Evolutionary conservation across 2,113 vertebrate genomes (phyloP), one percentile per base, ranked within the genome.

Genomic region (Pomatostomus ruficeps): DNA sequence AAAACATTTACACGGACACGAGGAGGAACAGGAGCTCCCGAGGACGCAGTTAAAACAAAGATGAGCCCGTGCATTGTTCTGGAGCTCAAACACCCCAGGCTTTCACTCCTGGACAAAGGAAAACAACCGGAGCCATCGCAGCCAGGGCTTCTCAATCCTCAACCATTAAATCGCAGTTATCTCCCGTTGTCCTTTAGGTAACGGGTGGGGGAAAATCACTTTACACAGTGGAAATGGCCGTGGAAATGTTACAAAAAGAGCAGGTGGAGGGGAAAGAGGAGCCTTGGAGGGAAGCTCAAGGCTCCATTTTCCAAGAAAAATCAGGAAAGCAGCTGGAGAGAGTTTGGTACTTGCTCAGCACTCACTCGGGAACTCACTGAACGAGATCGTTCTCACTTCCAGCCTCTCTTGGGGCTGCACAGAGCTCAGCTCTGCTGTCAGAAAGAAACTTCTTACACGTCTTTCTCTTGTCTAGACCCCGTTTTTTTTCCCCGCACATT

Each of bases 11-110:
- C 88, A 58, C 0, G 1, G 82, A 21, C 66, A 74, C 58, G 51
- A 93, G 46, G 62, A 90, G 82, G 80, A 88, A 55, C 63, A 67
- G 40, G 72, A 95, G 82, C 48, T 94, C 88, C 42, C 72, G 94
- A 78, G 79, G 71, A n/a, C 18, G 26, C 85, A 57, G 43, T 62
- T 55, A 28, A 75, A 95, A 83, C 77, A 96, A 90, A 83, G 88
- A 73, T 15, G 63, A 90, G 75, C 20, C 77, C 25, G 1, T 20
- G 35, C 75, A 93, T 94, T 93, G 92, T 96, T 95, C 85, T 40
- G 45, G 74, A 25, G 18, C 19, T 52, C 77, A 36, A 85, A 48
- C 58, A 7, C 36, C 2, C 46, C 20, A 10, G 75, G 65, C 43
- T 95, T 52, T n/a, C 1, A 0, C 12, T 75, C 45, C 48, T 31